Conservation (phyloP, 2,113 vertebrate species). For the Phrynosoma blainvillii region DNA sequence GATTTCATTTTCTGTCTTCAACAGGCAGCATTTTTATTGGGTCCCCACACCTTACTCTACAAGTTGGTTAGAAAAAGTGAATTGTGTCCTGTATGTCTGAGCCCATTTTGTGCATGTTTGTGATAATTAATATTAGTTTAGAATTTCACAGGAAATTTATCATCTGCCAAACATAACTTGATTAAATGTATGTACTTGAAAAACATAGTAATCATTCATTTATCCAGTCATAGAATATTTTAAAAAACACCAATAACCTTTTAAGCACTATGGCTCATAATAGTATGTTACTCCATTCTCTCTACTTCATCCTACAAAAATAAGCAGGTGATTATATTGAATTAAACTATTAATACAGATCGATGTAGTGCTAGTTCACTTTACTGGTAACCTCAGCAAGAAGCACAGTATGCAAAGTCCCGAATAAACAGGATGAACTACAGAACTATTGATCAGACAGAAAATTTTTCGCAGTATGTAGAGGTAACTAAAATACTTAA, state of each 20-base stretch:
- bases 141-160: no score
- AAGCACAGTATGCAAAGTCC: conserved; percentile 17
- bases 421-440: conserved; percentile 44
- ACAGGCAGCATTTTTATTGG: neutral
- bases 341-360: conserved; percentile 50
- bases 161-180: neutral
- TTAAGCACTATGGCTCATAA: conserved; percentile 26
- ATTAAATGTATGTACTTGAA: neutral
- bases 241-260: neutral
- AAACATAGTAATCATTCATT: conserved; percentile 19
- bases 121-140: no score
- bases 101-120: neutral
- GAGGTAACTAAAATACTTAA: conserved; percentile 38
- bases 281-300: neutral
- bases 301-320: neutral
- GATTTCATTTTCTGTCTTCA: conserved; percentile 13
- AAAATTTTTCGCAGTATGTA: conserved; percentile 54
- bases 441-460: conserved; percentile 55
- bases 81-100: neutral
- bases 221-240: conserved; percentile 21
- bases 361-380: conserved; percentile 31
- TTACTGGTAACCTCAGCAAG: conserved; percentile 28
- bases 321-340: conserved; percentile 15
- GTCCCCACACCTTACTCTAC: no score
- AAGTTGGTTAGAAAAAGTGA: neutral